Base-by-base conservation (phyloP, 2,888 invertebrate species). In the Hypercompe scribonia region DNA sequence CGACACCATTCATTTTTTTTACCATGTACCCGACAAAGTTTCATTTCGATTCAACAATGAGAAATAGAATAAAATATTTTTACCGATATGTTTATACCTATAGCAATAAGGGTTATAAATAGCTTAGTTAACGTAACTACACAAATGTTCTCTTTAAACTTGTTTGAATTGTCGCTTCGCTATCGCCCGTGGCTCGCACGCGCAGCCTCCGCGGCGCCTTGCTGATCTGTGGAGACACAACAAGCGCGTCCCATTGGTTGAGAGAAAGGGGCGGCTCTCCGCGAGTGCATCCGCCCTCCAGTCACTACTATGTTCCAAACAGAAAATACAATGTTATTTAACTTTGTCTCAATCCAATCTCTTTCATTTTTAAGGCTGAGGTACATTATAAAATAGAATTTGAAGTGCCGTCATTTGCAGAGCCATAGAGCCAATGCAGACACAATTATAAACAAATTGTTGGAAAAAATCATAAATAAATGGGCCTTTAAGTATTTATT, bases 241-340 rank as follows among this genome's bases (percentile, higher is more conserved):
- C 86, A 81, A 85, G 78, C 83, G 85, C 87, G 84, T 89, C 90
- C 83, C 85, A 93, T 94, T 94, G 92, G 94, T 84, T 86, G 89
- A 89, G 88, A 81, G 90, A 93, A 93, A 91, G 91, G 93, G 94
- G 95, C 94, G 95, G 90, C 88, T 77, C 87, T 78, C 79, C 76
- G 79, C 78, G 85, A 36, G 71, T 61, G 74, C 79, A 69, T 78
- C 93, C 92, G 91, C 91, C 90, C 78, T 77, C 76, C 71, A 82
- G 78, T 81, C 78, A 80, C 66, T 66, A 66, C 10, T 46, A 46
- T 46, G 42, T 66, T 46, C 13, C 46, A 66, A 66, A 68, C n/a
- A 46, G 66, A 21, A 68, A 54, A 58, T 58, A 33, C 54, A 68
- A 54, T 68, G 18, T 34, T 34, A n/a, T 24, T 28, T 28, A 68